These are phyloP conservation scores for Chelonus insularis DNA, from an alignment of 1,140 invertebrate genomes.

Conservation along the genomic window DNA sequence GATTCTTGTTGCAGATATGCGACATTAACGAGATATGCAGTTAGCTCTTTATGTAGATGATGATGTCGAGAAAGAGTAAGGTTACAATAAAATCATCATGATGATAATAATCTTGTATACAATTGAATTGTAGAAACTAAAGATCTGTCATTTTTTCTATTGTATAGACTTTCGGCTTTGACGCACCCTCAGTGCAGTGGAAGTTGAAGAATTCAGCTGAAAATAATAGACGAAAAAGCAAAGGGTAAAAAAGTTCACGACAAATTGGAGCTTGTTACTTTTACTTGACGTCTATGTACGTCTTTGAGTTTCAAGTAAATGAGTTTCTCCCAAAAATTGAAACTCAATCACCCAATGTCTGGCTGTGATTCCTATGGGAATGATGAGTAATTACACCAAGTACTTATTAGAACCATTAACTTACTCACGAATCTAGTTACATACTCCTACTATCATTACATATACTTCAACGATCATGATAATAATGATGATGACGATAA, in stretches of 20 bases:
- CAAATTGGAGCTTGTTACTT: slow-evolving; percentile 30
- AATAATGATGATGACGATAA: slow-evolving; percentile 9
- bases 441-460: background rate
- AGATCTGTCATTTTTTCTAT: too few relatives aligned
- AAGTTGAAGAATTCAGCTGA: too few relatives aligned
- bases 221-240: background rate
- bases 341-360: background rate
- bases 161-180: too few relatives aligned
- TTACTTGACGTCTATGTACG: background rate
- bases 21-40: too few relatives aligned
- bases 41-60: too few relatives aligned
- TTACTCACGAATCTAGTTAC: background rate
- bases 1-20: too few relatives aligned
- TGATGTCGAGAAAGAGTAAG: too few relatives aligned
- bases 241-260: background rate
- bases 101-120: too few relatives aligned
- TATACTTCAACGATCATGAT: slow-evolving; percentile 1
- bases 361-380: background rate
- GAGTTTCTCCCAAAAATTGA: background rate
- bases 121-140: background rate
- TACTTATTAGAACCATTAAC: slow-evolving; percentile 6
- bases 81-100: too few relatives aligned
- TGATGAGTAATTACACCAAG: slow-evolving; percentile 6
- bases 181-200: too few relatives aligned
- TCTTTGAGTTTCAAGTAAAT: background rate